Evolutionary conservation across 2,797 vertebrate genomes (phyloP).

Genomic region (Rallus crepitans): DNA sequence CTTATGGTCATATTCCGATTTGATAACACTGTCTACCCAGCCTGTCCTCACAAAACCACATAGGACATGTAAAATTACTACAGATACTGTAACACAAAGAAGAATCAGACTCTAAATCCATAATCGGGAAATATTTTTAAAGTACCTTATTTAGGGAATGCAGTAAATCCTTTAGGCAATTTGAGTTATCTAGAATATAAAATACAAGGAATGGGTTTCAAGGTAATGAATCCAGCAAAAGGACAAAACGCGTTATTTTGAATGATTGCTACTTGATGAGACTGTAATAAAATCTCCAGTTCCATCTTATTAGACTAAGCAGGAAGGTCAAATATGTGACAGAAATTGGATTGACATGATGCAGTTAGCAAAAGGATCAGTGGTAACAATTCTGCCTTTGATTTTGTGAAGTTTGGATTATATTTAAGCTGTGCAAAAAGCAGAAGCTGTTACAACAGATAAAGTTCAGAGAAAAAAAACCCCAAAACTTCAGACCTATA

Average conservation of each 20-base stretch:
- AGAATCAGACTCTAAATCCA: conserved; percentile 4
- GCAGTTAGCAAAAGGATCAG: conserved; percentile 14
- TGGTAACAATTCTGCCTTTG: not conserved
- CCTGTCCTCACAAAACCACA: not conserved
- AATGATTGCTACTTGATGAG: conserved; percentile 58
- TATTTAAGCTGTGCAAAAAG: not conserved
- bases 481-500: not conserved
- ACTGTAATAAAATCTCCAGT: conserved; percentile 44
- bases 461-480: not conserved
- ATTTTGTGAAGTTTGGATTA: not conserved
- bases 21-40: not conserved
- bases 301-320: conserved; percentile 38
- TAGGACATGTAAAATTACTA: not conserved
- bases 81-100: not conserved
- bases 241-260: conserved; percentile 67
- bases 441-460: not conserved
- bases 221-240: conserved; percentile 43
- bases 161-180: conserved; percentile 46
- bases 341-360: conserved; percentile 21
- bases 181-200: conserved; percentile 44
- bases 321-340: conserved; percentile 30
- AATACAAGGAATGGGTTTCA: conserved; percentile 34
- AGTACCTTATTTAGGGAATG: conserved; percentile 32
- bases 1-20: not conserved
- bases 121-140: conserved; percentile 25